A percentile compares a stretch with the other conserved stretches of the same genome.
These are phyloP conservation scores for Lutjanus campechanus DNA, from an alignment of 2,797 vertebrate species.

Conservation along the genomic window DNA sequence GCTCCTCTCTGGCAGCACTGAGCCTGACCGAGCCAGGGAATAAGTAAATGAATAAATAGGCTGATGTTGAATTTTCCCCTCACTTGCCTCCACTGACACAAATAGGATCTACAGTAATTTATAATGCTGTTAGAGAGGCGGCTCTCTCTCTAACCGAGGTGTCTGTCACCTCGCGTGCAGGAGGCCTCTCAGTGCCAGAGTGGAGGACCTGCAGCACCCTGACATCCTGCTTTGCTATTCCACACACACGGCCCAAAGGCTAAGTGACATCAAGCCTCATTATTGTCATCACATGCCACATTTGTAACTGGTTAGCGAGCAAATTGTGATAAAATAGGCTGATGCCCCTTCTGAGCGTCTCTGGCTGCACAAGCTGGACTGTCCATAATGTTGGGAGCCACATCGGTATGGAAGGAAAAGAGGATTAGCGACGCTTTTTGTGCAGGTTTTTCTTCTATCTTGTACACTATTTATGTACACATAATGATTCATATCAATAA, in stretches of 20 bases:
- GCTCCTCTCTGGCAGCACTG: constrained; percentile 66
- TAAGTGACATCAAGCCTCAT: constrained; percentile 95
- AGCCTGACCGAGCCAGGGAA: constrained; percentile 74
- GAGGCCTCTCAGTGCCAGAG: constrained; percentile 72
- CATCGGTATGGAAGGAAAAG: constrained; percentile 30
- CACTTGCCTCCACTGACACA: constrained; percentile 86
- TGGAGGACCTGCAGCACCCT: constrained; percentile 71
- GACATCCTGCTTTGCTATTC: constrained; percentile 89
- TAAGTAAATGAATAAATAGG: constrained; percentile 88
- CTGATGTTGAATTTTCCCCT: constrained; percentile 86
- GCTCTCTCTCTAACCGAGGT: constrained; percentile 80
- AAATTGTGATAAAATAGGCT: constrained; percentile 95
- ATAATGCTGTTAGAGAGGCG: constrained; percentile 85
- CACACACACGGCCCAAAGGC: constrained; percentile 86
- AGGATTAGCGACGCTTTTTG: constrained; percentile 22
- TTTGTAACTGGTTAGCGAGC: constrained; percentile 94
- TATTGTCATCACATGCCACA: constrained; percentile 97
- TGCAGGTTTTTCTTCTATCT: constrained; percentile 7
- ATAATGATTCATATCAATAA: constrained; percentile 3
- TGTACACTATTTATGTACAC: neutral
- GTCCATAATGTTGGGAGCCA: constrained; percentile 63
- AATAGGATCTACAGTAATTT: constrained; percentile 88
- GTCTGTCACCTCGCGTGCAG: constrained; percentile 83
- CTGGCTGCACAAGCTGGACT: constrained; percentile 84
- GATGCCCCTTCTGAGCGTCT: constrained; percentile 80